Conservation (phyloP, 2,888 invertebrate species). For the Sycophila texana region DNA sequence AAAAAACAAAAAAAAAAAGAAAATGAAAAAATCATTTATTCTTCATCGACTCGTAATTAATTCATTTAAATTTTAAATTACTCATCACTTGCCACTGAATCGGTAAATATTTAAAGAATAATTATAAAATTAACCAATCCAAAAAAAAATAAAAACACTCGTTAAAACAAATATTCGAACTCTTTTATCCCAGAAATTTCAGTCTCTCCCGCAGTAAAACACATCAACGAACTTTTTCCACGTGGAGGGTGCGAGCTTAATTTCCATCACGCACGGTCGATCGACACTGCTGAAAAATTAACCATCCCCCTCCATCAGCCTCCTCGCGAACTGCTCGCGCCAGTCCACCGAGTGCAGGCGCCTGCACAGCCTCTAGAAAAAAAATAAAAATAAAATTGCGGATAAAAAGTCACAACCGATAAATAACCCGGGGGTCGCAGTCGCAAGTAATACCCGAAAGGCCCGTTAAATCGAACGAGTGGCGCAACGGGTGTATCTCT, state of each 20-base stretch:
- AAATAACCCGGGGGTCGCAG: slow-evolving; percentile 27
- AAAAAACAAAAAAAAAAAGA: too few relatives aligned
- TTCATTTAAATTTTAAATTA: too few relatives aligned
- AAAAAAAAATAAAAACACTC: too few relatives aligned
- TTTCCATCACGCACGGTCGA: slow-evolving; percentile 16
- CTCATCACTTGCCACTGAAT: too few relatives aligned
- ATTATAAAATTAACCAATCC: too few relatives aligned
- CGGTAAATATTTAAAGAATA: too few relatives aligned
- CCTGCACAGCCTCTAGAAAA: background rate
- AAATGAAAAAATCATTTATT: too few relatives aligned
- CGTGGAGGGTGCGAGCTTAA: slow-evolving; percentile 9
- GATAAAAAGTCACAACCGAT: slow-evolving; percentile 10
- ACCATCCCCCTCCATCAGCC: background rate
- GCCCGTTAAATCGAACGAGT: slow-evolving; percentile 48
- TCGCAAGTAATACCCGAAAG: slow-evolving; percentile 21
- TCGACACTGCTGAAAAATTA: slow-evolving; percentile 32
- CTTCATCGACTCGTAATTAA: too few relatives aligned
- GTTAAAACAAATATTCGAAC: too few relatives aligned
- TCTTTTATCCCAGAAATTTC: too few relatives aligned
- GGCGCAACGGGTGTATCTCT: slow-evolving; percentile 20
- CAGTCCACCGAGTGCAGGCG: background rate
- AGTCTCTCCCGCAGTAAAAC: too few relatives aligned
- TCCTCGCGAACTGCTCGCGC: background rate
- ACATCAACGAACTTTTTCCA: background rate
- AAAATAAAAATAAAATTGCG: background rate